Evolutionary conservation across 2,888 invertebrate species (phyloP).

Genomic region (Patella depressa): DNA sequence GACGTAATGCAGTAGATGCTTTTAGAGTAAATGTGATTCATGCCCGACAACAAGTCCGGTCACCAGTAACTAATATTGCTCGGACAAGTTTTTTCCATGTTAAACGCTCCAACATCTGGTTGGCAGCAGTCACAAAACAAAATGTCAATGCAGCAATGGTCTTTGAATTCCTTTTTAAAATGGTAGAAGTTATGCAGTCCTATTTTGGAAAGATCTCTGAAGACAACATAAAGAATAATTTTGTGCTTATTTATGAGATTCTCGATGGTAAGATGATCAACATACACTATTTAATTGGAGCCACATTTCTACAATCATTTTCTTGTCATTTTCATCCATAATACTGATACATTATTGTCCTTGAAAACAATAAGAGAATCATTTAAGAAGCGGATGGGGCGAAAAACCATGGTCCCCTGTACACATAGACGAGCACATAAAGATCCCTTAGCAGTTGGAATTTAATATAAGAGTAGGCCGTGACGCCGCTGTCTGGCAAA

Average conservation of each 20-base stretch:
- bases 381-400: too few relatives aligned
- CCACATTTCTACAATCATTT: too few relatives aligned
- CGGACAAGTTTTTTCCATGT: constrained; percentile 99
- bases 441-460: too few relatives aligned
- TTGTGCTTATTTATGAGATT: constrained; percentile 98
- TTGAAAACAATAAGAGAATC: too few relatives aligned
- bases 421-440: too few relatives aligned
- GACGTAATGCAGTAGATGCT: constrained; percentile 97
- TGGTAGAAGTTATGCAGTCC: constrained; percentile 94
- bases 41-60: constrained; percentile 94
- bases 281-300: too few relatives aligned
- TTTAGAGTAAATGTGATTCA: constrained; percentile 99
- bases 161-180: constrained; percentile 97
- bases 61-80: constrained; percentile 99
- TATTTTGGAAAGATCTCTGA: constrained; percentile 99
- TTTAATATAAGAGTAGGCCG: too few relatives aligned
- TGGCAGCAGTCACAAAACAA: constrained; percentile 99
- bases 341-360: too few relatives aligned
- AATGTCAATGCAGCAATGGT: constrained; percentile 99
- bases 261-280: constrained; percentile 83
- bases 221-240: constrained; percentile 99
- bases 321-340: too few relatives aligned
- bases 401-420: too few relatives aligned
- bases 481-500: too few relatives aligned
- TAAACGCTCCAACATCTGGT: constrained; percentile 98